Conservation (phyloP, 1,140 invertebrate species). For the Venturia canescens region DNA sequence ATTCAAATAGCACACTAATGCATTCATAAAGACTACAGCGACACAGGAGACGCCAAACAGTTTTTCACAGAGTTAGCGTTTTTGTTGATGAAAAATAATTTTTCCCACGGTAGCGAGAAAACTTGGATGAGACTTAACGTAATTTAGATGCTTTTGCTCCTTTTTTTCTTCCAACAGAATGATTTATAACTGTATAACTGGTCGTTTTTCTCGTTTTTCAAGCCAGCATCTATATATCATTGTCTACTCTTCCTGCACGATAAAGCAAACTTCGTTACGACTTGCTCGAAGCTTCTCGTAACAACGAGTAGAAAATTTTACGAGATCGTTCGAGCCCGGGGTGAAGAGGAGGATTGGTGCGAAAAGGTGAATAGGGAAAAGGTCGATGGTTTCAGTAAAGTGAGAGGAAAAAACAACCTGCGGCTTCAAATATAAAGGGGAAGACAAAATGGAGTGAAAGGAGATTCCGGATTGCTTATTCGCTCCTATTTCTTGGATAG, state of each 20-base stretch:
- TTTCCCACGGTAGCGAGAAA: constrained; percentile 15
- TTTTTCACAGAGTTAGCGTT: neutral
- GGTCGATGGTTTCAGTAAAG: neutral
- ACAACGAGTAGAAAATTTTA: constrained; percentile 43
- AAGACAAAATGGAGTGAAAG: neutral
- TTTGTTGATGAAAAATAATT: constrained; percentile 23
- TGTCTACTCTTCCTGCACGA: constrained; percentile 35
- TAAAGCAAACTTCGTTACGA: constrained; percentile 53
- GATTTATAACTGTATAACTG: neutral
- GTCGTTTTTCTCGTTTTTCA: neutral
- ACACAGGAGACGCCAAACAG: neutral
- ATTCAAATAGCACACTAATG: no score
- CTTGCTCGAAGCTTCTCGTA: constrained; percentile 46
- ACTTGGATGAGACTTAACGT: constrained; percentile 34
- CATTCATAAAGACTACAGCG: neutral
- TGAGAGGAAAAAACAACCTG: constrained; percentile 21
- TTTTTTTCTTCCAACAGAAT: neutral
- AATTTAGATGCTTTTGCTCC: constrained; percentile 21
- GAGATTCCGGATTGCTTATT: constrained; percentile 56
- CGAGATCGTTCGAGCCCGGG: constrained; percentile 2
- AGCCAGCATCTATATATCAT: constrained; percentile 18
- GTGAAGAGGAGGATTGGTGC: neutral
- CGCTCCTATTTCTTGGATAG: constrained; percentile 61
- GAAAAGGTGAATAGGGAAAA: neutral
- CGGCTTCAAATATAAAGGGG: neutral